These are phyloP conservation scores for Megaleporinus macrocephalus DNA, from an alignment of 2,113 vertebrate genomes.

Conservation along the genomic window DNA sequence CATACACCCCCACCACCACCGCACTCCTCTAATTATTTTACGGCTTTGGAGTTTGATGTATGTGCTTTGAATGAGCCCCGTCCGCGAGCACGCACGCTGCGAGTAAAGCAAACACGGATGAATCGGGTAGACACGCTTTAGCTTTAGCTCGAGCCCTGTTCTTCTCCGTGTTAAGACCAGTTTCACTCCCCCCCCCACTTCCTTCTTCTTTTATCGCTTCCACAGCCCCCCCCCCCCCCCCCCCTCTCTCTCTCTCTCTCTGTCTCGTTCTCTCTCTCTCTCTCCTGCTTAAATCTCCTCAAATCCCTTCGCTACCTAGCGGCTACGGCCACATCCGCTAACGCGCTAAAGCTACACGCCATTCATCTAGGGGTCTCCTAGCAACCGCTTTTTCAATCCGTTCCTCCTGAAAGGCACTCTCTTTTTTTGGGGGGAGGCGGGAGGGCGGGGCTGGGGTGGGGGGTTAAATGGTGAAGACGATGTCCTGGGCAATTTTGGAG, in stretches of 20 bases:
- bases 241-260: too few species aligned
- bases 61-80: constrained; percentile 46
- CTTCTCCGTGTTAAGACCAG: constrained; percentile 51
- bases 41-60: constrained; percentile 55
- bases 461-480: too few species aligned
- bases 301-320: constrained; percentile 64
- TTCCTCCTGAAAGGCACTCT: constrained; percentile 46
- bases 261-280: constrained; percentile 55
- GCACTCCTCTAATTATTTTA: constrained; percentile 66
- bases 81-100: constrained; percentile 45
- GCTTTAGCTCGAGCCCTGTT: constrained; percentile 61
- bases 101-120: constrained; percentile 59
- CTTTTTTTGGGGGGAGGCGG: constrained; percentile 35
- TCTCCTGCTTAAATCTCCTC: constrained; percentile 57
- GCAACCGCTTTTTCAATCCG: constrained; percentile 62
- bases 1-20: too few species aligned
- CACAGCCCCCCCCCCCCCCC: constrained; percentile 55
- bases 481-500: constrained; percentile 17
- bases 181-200: constrained; percentile 40
- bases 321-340: constrained; percentile 56
- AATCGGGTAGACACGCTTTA: constrained; percentile 58
- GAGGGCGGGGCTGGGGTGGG: too few species aligned
- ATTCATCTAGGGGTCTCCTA: constrained; percentile 69
- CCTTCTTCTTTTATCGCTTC: constrained; percentile 50
- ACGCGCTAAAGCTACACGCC: constrained; percentile 55